These are phyloP conservation scores for Cacoxenus indagator DNA, from an alignment of 2,888 invertebrate species.

Conservation along the genomic window DNA sequence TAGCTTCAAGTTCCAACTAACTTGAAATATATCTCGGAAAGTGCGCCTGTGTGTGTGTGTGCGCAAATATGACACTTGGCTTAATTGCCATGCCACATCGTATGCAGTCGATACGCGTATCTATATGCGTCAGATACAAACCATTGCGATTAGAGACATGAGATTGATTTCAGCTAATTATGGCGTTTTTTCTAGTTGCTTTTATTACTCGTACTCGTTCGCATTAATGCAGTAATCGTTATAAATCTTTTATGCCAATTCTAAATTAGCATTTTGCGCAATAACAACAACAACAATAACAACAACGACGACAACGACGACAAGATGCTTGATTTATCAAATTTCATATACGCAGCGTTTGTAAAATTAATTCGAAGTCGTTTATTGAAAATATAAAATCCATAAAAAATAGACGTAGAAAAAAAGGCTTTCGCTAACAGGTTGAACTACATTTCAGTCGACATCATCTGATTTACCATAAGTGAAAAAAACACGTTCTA, in stretches of 20 bases:
- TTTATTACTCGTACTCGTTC: neutral
- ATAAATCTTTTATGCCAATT: neutral
- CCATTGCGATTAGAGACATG: neutral
- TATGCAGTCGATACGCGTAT: neutral
- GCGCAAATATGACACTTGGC: neutral
- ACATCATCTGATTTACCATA: neutral
- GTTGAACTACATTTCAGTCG: neutral
- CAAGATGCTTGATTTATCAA: neutral
- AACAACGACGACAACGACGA: neutral
- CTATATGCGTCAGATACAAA: neutral
- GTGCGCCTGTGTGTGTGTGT: slow-evolving; percentile 28
- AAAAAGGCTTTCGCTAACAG: neutral
- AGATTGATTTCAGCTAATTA: neutral
- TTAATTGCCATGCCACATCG: slow-evolving; percentile 12
- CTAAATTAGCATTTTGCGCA: neutral
- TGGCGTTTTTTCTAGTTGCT: too few relatives aligned
- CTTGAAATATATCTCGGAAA: neutral
- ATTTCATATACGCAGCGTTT: neutral
- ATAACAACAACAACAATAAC: neutral
- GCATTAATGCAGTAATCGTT: neutral
- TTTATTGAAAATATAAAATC: neutral
- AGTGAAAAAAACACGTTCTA: neutral
- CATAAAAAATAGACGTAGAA: neutral
- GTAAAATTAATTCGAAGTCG: neutral
- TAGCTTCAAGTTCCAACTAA: neutral